Base-by-base conservation (phyloP, 2,797 vertebrate genomes). In the Hafferia zeledoni region DNA sequence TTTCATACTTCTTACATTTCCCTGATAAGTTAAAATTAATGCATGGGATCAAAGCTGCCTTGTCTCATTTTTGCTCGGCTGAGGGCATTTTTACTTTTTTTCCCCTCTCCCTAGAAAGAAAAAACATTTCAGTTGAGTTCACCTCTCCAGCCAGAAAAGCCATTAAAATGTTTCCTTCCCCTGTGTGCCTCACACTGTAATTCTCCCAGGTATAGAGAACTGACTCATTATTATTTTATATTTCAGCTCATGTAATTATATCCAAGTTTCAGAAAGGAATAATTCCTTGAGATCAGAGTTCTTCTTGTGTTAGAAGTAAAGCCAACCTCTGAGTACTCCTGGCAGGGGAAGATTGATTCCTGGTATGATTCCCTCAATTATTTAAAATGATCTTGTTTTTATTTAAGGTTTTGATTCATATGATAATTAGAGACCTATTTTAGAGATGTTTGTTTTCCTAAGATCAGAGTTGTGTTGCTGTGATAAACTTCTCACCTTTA, bases 201-300 rank as follows among this genome's bases (percentile, higher is more conserved):
- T 93, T 95, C 95, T 96, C 89, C 35, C 47, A 95, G 85, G 93
- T 94, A 84, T 93, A 93, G 43, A 93, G 87, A 94, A 89, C 85
- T 41, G 82, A 90, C 69, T 96, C 89, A 94, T 96, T 95, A 95
- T 81, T 96, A 94, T 96, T 96, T 95, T 74, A 96, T 96, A 93
- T 83, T 93, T 92, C 85, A 90, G 83, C 53, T 89, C 83, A 57
- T 74, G 77, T 94, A 96, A 96, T 96, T 93, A 96, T 67, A 94
- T 53, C 70, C 56, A 72, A 86, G 80, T 94, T 95, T 84, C 95
- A 89, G 83, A 74, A 90, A 93, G 89, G 52, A 90, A 86, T 35
- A 82, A 76, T 46, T 95, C 52, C 85, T 83, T 87, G 89, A 96
- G 87, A 93, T 94, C 85, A 95, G 91, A 96, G 89, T 88, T 88